A percentile compares a stretch with the other conserved stretches of the same genome.
phyloP scores from a whole-genome alignment of 2,888 invertebrate species.

The Caenorhabditis afra region DNA sequence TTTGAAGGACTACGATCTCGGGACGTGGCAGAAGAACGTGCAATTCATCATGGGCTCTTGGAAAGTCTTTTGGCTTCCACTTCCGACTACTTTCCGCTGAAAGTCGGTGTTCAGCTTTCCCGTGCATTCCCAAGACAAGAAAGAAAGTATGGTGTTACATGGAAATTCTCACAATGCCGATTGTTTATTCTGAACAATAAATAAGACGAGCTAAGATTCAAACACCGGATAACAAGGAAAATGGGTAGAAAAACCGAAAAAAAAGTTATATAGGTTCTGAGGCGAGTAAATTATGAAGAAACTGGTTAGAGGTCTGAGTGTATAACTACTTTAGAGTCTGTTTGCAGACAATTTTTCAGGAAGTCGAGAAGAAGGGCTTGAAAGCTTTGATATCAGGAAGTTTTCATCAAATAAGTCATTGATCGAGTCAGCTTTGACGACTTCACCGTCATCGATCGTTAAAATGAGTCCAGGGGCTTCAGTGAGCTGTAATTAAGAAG shows the following conservation, averaged over 20 bases:
- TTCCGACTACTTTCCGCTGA: too few species aligned
- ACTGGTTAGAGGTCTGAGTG: slow-evolving; percentile 25
- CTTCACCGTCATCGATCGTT: slow-evolving; percentile 32
- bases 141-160: too few species aligned
- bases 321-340: slow-evolving; percentile 35
- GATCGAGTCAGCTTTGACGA: slow-evolving; percentile 28
- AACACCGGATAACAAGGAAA: background rate
- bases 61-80: slow-evolving; percentile 37
- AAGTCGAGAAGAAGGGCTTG: background rate
- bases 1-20: slow-evolving; percentile 44
- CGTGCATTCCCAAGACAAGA: too few species aligned
- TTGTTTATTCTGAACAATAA: too few species aligned
- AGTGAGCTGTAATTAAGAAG: too few species aligned
- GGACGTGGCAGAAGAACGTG: slow-evolving; percentile 48
- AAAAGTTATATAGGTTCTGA: background rate
- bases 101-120: too few species aligned
- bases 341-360: slow-evolving; percentile 32
- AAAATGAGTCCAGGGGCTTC: slow-evolving; percentile 54
- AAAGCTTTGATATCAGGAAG: slow-evolving; percentile 26
- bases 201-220: too few species aligned
- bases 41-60: slow-evolving; percentile 49
- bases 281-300: slow-evolving; percentile 21
- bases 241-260: background rate
- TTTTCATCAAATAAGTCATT: slow-evolving; percentile 41
- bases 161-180: too few species aligned